Evolutionary conservation across 2,797 vertebrate species (phyloP).

Genomic region (Liparis tanakae): DNA sequence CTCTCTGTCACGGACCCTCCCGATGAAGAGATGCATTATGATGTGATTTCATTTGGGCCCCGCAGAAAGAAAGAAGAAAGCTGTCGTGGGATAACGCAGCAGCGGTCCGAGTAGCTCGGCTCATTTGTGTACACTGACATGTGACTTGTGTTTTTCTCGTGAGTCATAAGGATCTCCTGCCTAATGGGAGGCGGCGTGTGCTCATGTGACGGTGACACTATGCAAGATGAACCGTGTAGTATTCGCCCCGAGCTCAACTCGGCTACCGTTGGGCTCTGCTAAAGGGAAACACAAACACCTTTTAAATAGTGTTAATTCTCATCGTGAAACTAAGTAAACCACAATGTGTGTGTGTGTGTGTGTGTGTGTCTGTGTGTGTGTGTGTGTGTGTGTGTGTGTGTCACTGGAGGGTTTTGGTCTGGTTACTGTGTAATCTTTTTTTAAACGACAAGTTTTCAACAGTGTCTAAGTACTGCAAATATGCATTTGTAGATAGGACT

Average conservation of each 20-base stretch:
- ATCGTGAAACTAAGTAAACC: conserved; percentile 49
- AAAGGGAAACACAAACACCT: conserved; percentile 50
- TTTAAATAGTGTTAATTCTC: conserved; percentile 62
- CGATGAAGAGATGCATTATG: conserved; percentile 82
- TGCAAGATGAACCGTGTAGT: conserved; percentile 77
- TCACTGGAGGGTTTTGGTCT: conserved; percentile 25
- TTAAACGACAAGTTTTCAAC: conserved; percentile 2
- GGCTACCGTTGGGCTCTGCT: conserved; percentile 69
- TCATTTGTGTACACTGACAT: conserved; percentile 83
- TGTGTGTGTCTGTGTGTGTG: conserved; percentile 31
- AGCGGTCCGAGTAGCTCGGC: conserved; percentile 76
- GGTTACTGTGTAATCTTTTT: conserved; percentile 5
- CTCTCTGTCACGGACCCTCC: conserved; percentile 62
- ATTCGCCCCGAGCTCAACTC: conserved; percentile 63
- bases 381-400: conserved; percentile 32
- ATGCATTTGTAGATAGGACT: conserved; percentile 38
- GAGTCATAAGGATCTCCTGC: conserved; percentile 84
- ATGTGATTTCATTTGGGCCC: conserved; percentile 77
- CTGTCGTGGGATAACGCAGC: conserved; percentile 69
- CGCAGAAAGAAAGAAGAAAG: conserved; percentile 50
- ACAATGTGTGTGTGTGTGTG: conserved; percentile 34
- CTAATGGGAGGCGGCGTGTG: conserved; percentile 83
- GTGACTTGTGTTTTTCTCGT: conserved; percentile 83
- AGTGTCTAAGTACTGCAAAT: conserved; percentile 27
- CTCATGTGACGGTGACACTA: conserved; percentile 84